These are phyloP conservation scores for Myiothlypis coronata DNA, from an alignment of 2,797 vertebrate species.

Conservation along the genomic window DNA sequence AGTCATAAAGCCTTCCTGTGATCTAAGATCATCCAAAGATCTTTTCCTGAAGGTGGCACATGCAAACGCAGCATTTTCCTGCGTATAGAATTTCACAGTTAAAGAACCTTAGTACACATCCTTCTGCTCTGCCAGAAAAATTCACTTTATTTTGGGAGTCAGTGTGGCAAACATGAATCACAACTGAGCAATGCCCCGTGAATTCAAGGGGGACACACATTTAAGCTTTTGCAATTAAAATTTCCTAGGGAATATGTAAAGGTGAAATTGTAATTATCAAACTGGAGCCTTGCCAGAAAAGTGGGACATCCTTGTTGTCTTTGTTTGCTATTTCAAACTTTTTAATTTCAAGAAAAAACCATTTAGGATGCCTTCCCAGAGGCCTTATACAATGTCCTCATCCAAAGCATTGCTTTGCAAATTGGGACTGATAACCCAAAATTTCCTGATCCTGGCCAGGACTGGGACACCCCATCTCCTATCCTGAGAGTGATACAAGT, in stretches of 20 bases:
- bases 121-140: neutral
- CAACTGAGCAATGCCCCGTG: fast-evolving
- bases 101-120: neutral
- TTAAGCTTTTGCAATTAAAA: neutral
- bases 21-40: neutral
- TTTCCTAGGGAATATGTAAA: neutral
- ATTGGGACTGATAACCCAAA: neutral
- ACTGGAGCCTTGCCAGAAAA: constrained; percentile 14
- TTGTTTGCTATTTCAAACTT: neutral
- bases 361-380: neutral
- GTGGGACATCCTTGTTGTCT: neutral
- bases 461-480: neutral
- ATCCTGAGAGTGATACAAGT: neutral
- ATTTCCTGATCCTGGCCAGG: neutral
- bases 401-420: neutral
- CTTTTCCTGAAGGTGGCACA: neutral
- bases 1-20: neutral
- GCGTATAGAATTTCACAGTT: neutral
- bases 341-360: neutral
- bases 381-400: neutral
- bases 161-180: neutral
- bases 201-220: neutral
- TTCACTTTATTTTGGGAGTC: neutral
- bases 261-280: constrained; percentile 20
- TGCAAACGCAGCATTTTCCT: neutral